Conservation (phyloP, 1,140 invertebrate genomes). For the Tetramorium simillimum region DNA sequence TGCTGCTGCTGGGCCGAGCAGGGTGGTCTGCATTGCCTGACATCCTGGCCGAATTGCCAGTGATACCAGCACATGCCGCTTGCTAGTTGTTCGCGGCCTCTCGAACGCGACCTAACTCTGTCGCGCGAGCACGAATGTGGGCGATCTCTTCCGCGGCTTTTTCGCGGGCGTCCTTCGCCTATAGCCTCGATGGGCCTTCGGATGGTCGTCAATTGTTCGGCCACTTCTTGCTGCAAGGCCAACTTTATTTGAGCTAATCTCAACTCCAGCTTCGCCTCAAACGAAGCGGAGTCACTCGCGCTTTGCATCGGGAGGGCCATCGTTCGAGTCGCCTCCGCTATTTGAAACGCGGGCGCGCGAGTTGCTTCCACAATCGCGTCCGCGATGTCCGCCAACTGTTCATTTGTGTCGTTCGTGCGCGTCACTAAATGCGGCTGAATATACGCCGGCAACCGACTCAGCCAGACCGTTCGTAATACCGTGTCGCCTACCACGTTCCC, state of each 20-base stretch:
- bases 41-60: too few species aligned
- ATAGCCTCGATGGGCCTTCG: not conserved
- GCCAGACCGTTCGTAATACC: not conserved
- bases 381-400: not conserved
- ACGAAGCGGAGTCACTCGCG: too few species aligned
- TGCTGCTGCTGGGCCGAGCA: too few species aligned
- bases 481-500: not conserved
- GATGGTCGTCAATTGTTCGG: not conserved
- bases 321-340: not conserved
- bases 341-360: not conserved
- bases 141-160: not conserved
- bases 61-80: not conserved
- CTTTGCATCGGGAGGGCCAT: not conserved
- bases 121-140: not conserved
- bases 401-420: not conserved
- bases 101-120: not conserved
- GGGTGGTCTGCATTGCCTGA: too few species aligned
- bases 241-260: not conserved
- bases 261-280: not conserved
- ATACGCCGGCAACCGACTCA: not conserved
- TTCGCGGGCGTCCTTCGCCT: not conserved
- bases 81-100: not conserved
- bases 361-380: not conserved
- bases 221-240: not conserved
- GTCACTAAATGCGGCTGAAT: not conserved